Evolutionary conservation across 2,888 invertebrate genomes (phyloP).

Genomic region (Adineta ricciae): DNA sequence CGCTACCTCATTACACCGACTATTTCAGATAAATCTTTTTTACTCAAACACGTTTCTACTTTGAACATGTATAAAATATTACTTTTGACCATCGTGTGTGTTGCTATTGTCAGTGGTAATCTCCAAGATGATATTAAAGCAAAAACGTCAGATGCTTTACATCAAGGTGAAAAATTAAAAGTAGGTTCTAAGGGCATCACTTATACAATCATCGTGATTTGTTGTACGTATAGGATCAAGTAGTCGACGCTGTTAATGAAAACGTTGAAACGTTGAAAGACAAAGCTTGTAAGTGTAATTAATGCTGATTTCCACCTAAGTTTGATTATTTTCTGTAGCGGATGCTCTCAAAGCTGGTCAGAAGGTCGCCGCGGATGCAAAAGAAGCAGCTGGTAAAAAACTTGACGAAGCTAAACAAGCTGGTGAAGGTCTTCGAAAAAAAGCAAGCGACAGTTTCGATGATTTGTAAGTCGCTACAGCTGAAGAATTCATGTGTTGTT

Average conservation of each 20-base stretch:
- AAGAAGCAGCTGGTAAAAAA: not conserved
- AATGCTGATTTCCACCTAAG: no score
- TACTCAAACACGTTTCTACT: no score
- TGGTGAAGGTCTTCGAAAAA: not conserved
- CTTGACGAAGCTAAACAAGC: not conserved
- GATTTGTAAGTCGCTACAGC: not conserved
- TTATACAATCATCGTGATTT: not conserved
- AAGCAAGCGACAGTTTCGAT: not conserved
- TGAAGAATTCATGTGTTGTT: not conserved
- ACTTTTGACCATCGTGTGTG: not conserved
- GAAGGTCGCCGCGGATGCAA: not conserved
- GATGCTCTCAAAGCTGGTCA: not conserved
- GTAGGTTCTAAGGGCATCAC: not conserved
- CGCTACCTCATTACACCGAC: no score
- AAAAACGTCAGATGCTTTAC: not conserved
- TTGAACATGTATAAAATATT: not conserved
- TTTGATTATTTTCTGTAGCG: not conserved
- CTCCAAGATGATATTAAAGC: not conserved
- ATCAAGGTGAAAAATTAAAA: not conserved
- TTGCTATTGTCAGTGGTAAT: not conserved
- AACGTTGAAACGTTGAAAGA: not conserved
- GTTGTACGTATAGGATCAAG: not conserved
- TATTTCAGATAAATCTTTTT: no score
- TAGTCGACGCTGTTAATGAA: not conserved
- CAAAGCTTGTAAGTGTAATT: not conserved